Percentiles rank a stretch among this genome's conserved stretches.
Conservation (phyloP, 2,113 vertebrate genomes). For the Arenaria interpres region DNA sequence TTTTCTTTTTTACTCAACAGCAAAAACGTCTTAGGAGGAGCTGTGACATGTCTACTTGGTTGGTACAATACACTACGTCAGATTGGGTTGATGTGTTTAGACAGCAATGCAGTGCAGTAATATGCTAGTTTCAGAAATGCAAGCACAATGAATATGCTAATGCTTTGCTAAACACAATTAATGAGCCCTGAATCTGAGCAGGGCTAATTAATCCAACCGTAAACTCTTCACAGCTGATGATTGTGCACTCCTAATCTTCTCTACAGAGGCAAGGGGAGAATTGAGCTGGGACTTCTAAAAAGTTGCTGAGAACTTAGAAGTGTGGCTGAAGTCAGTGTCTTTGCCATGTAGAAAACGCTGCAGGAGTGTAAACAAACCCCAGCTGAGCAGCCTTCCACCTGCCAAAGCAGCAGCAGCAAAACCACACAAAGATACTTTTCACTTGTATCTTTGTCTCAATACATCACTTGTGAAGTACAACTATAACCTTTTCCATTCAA, state of each 20-base stretch:
- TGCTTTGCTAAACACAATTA: neutral
- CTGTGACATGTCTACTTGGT: neutral
- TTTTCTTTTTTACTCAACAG: neutral
- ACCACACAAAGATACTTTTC: neutral
- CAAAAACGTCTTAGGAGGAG: neutral
- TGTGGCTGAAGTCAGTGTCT: neutral
- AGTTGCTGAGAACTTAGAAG: neutral
- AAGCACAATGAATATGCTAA: neutral
- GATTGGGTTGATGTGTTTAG: neutral
- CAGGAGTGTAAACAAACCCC: neutral
- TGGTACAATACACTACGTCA: neutral
- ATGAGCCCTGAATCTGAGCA: neutral
- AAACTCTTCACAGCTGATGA: neutral
- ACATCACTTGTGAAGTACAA: neutral
- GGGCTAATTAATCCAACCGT: neutral
- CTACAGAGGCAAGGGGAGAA: neutral
- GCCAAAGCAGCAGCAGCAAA: neutral
- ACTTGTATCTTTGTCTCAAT: neutral
- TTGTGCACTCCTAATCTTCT: neutral
- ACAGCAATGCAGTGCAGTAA: neutral
- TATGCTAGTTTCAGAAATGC: neutral
- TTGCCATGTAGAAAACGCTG: neutral
- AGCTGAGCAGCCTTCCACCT: neutral
- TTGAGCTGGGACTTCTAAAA: neutral
- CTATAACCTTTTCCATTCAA: neutral